Evolutionary conservation across 1,140 invertebrate genomes (phyloP).

Genomic region (Zaprionus taronus): DNA sequence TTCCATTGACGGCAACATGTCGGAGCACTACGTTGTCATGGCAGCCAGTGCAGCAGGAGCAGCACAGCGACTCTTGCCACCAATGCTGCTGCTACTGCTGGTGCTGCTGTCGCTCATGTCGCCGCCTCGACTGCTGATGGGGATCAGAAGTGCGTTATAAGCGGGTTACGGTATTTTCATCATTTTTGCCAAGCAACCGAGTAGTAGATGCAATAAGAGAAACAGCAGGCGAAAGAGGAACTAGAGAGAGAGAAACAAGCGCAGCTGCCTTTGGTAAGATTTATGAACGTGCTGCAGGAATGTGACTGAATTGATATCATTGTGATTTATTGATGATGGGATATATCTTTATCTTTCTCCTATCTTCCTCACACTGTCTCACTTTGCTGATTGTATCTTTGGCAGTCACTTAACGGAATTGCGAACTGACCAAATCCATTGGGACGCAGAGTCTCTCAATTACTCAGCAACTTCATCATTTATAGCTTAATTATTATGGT

Average conservation of each 20-base stretch:
- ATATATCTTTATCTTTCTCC: not conserved
- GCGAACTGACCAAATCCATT: not conserved
- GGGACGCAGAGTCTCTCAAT: slow-evolving; percentile 1
- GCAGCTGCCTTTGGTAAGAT: slow-evolving; percentile 34
- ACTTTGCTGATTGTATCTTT: not conserved
- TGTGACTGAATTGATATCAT: slow-evolving; percentile 29
- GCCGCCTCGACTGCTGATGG: slow-evolving; percentile 11
- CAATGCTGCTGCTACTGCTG: slow-evolving; percentile 3
- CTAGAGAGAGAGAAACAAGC: not conserved
- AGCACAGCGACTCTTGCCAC: slow-evolving; percentile 14
- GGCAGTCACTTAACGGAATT: slow-evolving; percentile 17
- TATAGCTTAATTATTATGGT: not conserved
- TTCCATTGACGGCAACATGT: slow-evolving; percentile 55
- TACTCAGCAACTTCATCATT: not conserved
- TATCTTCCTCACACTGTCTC: not conserved
- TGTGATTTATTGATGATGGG: slow-evolving; percentile 34
- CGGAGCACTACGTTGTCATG: slow-evolving; percentile 48
- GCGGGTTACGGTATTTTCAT: slow-evolving; percentile 72
- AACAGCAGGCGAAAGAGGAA: slow-evolving; percentile 6
- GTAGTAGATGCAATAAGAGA: slow-evolving; percentile 21
- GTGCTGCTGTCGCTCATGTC: not conserved
- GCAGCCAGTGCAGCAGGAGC: slow-evolving; percentile 19
- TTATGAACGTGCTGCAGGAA: slow-evolving; percentile 29
- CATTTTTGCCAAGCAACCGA: slow-evolving; percentile 32
- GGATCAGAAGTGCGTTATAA: slow-evolving; percentile 60